Conservation (phyloP, 2,888 invertebrate species). For the Himalopsyche anomala region DNA sequence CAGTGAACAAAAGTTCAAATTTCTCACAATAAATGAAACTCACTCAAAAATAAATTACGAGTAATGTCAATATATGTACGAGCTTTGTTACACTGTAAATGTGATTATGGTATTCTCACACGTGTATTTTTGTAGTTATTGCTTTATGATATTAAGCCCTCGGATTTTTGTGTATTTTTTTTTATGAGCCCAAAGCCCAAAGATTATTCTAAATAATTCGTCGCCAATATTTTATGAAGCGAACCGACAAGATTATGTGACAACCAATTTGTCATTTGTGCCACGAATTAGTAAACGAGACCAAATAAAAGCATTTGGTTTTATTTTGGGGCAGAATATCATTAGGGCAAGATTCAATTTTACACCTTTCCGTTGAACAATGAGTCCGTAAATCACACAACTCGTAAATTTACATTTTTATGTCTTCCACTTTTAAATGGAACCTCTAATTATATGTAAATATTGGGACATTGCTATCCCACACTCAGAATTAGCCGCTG, state of each 20-base stretch:
- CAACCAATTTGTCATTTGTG: constrained; percentile 13
- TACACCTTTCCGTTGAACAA: constrained; percentile 58
- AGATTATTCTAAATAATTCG: too few relatives aligned
- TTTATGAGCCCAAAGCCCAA: too few relatives aligned
- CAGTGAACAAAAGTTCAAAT: too few relatives aligned
- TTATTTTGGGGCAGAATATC: constrained; percentile 45
- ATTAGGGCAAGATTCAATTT: constrained; percentile 58
- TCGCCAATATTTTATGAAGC: too few relatives aligned
- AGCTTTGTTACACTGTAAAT: too few relatives aligned
- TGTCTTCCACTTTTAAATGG: constrained; percentile 11
- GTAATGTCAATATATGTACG: too few relatives aligned
- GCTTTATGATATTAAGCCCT: too few relatives aligned
- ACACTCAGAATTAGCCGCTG: constrained; percentile 4
- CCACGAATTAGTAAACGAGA: constrained; percentile 19
- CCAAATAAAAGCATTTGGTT: constrained; percentile 21
- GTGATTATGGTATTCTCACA: too few relatives aligned
- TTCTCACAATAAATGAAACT: too few relatives aligned
- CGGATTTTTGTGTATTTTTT: too few relatives aligned
- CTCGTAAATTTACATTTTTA: constrained; percentile 57
- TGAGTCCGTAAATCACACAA: constrained; percentile 59
- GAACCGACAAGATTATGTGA: not conserved
- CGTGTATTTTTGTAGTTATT: too few relatives aligned
- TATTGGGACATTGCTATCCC: constrained; percentile 27
- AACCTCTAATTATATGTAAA: constrained; percentile 48
- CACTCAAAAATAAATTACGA: too few relatives aligned